Percentiles rank a stretch among this genome's conserved stretches.
Evolutionary conservation across 1,140 invertebrate species (phyloP).

Genomic region (Liolophura sinensis): DNA sequence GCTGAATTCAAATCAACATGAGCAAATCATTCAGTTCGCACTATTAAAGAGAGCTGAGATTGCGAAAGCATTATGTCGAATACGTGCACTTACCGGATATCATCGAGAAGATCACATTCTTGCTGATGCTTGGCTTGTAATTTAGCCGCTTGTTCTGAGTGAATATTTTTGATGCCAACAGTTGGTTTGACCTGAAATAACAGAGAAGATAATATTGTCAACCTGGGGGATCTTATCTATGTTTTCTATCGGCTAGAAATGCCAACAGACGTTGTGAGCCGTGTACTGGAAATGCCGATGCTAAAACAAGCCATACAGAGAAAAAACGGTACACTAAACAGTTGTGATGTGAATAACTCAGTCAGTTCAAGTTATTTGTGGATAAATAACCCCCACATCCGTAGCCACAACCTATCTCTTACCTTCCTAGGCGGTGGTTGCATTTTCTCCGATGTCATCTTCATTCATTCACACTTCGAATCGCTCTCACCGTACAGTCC

Average conservation of each 20-base stretch:
- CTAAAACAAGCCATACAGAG: not conserved
- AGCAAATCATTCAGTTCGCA: no score
- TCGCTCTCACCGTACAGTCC: conserved; percentile 6
- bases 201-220: conserved; percentile 14
- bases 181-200: conserved; percentile 74
- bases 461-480: conserved; percentile 10
- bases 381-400: not conserved
- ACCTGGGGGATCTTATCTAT: conserved; percentile 1
- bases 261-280: not conserved
- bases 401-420: conserved; percentile 5
- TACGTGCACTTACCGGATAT: conserved; percentile 70
- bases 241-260: no score
- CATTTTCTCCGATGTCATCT: conserved; percentile 21
- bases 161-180: conserved; percentile 83
- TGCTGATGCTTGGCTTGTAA: conserved; percentile 93
- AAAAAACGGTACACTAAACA: not conserved
- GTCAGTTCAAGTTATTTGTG: not conserved
- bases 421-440: conserved; percentile 52
- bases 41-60: no score
- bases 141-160: conserved; percentile 89
- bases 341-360: not conserved
- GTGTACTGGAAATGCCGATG: conserved; percentile 7
- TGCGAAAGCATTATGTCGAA: no score
- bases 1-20: no score
- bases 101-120: conserved; percentile 92